Conservation (phyloP, 2,888 invertebrate genomes). For the Drosophila silvestris region DNA sequence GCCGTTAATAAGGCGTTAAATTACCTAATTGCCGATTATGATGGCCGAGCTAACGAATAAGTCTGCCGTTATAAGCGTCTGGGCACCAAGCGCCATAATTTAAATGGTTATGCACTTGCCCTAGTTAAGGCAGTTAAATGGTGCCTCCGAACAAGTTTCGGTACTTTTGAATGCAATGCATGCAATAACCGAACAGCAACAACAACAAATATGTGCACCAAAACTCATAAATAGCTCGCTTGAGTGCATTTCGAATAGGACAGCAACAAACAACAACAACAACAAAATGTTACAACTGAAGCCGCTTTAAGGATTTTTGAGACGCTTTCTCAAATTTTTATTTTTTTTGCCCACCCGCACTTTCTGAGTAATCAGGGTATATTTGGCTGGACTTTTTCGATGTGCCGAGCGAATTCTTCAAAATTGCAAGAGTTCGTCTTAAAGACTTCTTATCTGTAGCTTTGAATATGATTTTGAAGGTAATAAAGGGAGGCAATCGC, state of each 20-base stretch:
- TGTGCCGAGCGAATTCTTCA: not conserved
- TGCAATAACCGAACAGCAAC: slow-evolving; percentile 52
- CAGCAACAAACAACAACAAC: slow-evolving; percentile 20
- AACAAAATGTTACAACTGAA: slow-evolving; percentile 24
- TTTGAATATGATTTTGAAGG: not conserved
- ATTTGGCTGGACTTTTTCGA: not conserved
- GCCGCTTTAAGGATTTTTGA: slow-evolving; percentile 54
- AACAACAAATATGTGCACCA: slow-evolving; percentile 8
- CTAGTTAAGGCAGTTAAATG: slow-evolving; percentile 20
- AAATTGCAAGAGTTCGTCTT: not conserved
- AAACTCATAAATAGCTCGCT: slow-evolving; percentile 46
- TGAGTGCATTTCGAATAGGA: slow-evolving; percentile 57
- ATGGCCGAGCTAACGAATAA: slow-evolving; percentile 25
- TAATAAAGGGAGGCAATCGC: not conserved
- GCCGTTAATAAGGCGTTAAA: slow-evolving; percentile 77
- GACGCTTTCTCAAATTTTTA: slow-evolving; percentile 43
- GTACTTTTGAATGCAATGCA: slow-evolving; percentile 44
- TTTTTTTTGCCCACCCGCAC: slow-evolving; percentile 2
- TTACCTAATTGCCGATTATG: slow-evolving; percentile 71
- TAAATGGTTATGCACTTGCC: slow-evolving; percentile 21
- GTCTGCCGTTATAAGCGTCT: not conserved
- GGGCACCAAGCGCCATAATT: slow-evolving; percentile 30
- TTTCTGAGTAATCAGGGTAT: slow-evolving; percentile 1
- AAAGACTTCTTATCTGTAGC: not conserved
- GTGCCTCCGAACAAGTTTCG: slow-evolving; percentile 30